Percentiles rank a stretch among this genome's conserved stretches.
phyloP scores from a whole-genome alignment of 1,140 invertebrate species.

The Trachymyrmex cornetzi region DNA sequence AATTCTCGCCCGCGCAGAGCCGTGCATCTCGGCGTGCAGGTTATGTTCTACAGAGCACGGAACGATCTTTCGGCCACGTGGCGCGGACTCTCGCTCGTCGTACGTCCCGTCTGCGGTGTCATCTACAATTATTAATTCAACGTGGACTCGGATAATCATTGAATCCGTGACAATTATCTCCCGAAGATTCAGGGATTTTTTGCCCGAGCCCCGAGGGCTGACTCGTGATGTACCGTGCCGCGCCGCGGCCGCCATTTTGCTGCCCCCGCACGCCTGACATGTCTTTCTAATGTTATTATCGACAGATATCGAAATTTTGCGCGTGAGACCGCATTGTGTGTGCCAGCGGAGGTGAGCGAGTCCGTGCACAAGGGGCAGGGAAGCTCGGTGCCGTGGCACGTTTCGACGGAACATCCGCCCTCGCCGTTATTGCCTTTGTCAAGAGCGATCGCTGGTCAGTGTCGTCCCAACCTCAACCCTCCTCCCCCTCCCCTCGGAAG shows the following conservation, averaged over 20 bases:
- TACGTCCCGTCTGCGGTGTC: constrained; percentile 5
- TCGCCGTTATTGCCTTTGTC: constrained; percentile 32
- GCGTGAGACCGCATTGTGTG: constrained; percentile 56
- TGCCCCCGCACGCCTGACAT: constrained; percentile 80
- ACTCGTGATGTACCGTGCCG: constrained; percentile 60
- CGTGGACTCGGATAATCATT: background rate
- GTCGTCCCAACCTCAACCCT: constrained; percentile 67
- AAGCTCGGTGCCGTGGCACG: constrained; percentile 33
- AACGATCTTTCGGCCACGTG: background rate
- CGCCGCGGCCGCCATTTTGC: constrained; percentile 78
- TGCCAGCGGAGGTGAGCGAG: constrained; percentile 53
- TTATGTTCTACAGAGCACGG: constrained; percentile 61
- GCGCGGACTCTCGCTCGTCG: background rate
- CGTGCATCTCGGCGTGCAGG: constrained; percentile 21
- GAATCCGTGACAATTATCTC: constrained; percentile 36
- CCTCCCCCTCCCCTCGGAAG: constrained; percentile 23
- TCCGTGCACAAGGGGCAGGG: constrained; percentile 34
- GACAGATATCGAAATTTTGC: constrained; percentile 78
- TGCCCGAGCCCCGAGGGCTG: constrained; percentile 43
- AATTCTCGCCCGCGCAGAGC: background rate
- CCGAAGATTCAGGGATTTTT: constrained; percentile 71
- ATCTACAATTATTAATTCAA: constrained; percentile 47
- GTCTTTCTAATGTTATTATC: constrained; percentile 86
- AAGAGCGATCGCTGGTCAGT: constrained; percentile 8
- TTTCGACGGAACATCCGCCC: constrained; percentile 29